These are phyloP conservation scores for Syrista parreyssii DNA, from an alignment of 2,888 invertebrate species.

Conservation along the genomic window DNA sequence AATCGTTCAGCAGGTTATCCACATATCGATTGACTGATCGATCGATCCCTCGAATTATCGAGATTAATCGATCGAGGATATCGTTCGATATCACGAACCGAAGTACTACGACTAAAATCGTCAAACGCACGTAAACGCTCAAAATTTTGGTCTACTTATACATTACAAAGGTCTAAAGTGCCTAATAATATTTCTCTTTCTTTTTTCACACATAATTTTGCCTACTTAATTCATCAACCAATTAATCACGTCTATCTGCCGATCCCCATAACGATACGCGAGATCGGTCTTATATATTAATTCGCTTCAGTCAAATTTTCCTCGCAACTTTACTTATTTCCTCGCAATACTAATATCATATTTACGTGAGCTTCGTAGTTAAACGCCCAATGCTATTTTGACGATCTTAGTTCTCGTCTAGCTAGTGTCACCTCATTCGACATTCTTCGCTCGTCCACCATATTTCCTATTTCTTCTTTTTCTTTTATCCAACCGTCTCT, in stretches of 20 bases:
- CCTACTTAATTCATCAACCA: conserved; percentile 14
- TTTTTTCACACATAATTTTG: conserved; percentile 15
- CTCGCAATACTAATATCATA: conserved; percentile 17
- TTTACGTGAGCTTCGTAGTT: conserved; percentile 10
- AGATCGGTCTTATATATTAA: not conserved
- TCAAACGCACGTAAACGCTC: conserved; percentile 19
- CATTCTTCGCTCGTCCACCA: not conserved
- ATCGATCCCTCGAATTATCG: not conserved
- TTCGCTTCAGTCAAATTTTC: conserved; percentile 13
- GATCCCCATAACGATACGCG: not conserved
- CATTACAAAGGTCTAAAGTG: conserved; percentile 21
- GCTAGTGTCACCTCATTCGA: not conserved
- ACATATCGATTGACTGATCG: not conserved
- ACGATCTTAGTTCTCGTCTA: conserved; percentile 17
- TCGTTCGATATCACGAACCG: conserved; percentile 5
- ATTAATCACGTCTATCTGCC: conserved; percentile 7
- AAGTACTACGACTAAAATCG: conserved; percentile 20
- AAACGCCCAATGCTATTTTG: conserved; percentile 17
- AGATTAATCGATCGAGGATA: not conserved
- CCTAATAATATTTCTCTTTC: conserved; percentile 7
- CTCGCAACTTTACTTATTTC: conserved; percentile 7
- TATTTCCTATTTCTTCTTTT: not conserved
- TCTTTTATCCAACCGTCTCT: not conserved
- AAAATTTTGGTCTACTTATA: conserved; percentile 31
- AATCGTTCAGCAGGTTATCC: not conserved